Evolutionary conservation across 2,113 vertebrate species (phyloP).

Genomic region (Zosterops hypoxanthus): DNA sequence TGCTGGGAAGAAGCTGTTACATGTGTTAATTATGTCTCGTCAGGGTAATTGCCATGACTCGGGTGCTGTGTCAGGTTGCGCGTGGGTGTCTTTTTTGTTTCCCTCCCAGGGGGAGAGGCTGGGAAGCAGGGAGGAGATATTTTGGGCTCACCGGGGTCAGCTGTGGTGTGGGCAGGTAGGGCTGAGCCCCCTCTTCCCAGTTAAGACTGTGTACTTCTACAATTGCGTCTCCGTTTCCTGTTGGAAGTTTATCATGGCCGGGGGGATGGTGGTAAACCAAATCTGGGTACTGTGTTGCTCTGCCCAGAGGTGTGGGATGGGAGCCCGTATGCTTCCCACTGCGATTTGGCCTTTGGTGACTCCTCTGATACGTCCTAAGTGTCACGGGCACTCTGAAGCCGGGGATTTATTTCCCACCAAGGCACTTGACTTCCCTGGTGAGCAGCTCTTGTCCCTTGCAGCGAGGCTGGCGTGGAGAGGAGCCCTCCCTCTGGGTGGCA

Average conservation of each 20-base stretch:
- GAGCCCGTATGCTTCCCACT: rapidly evolving
- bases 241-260: rapidly evolving
- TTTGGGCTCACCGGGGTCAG: background rate
- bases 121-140: background rate
- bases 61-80: background rate
- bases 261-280: background rate
- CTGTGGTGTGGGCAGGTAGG: rapidly evolving
- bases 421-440: background rate
- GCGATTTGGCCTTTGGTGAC: rapidly evolving
- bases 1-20: constrained; percentile 32
- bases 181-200: background rate
- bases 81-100: background rate
- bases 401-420: background rate
- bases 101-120: background rate
- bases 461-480: background rate
- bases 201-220: rapidly evolving
- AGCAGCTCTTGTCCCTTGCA: background rate
- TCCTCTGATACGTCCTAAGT: rapidly evolving
- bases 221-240: rapidly evolving
- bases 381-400: background rate
- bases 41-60: constrained; percentile 6
- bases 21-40: constrained; percentile 38
- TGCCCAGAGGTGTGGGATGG: background rate
- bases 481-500: constrained; percentile 12
- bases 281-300: background rate